Evolutionary conservation across 1,140 invertebrate genomes (phyloP).

Genomic region (Zelostemma sp.): DNA sequence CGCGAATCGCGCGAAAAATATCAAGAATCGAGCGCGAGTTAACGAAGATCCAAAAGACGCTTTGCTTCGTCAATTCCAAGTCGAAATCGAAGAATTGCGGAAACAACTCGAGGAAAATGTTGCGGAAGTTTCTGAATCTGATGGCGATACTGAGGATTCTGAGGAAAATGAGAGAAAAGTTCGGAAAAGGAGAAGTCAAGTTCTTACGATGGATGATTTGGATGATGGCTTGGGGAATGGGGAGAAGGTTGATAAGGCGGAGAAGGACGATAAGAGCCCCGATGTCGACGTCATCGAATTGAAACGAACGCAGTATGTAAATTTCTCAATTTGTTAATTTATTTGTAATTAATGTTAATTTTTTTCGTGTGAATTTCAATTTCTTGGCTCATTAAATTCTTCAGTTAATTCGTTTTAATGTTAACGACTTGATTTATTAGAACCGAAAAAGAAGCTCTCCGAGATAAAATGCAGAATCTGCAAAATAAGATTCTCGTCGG

Average conservation of each 20-base stretch:
- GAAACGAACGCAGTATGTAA: constrained; percentile 66
- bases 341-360: constrained; percentile 7
- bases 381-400: too few relatives aligned
- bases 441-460: constrained; percentile 82
- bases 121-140: constrained; percentile 59
- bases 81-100: constrained; percentile 93
- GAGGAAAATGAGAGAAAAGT: constrained; percentile 55
- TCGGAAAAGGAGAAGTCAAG: constrained; percentile 58
- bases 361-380: constrained; percentile 6
- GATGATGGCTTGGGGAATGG: constrained; percentile 48
- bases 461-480: constrained; percentile 89
- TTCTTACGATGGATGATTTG: constrained; percentile 62
- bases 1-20: constrained; percentile 97
- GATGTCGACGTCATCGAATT: constrained; percentile 66
- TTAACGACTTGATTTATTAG: too few relatives aligned
- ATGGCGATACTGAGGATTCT: constrained; percentile 58
- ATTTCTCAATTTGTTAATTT: too few relatives aligned
- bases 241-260: constrained; percentile 63
- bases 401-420: too few relatives aligned
- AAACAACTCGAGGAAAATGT: constrained; percentile 83
- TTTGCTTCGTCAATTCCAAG: constrained; percentile 93
- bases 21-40: constrained; percentile 95
- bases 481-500: constrained; percentile 98
- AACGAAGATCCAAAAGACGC: constrained; percentile 99
- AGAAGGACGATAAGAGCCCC: constrained; percentile 64